Evolutionary conservation across 2,888 invertebrate genomes (phyloP).

Genomic region (Lasioglossum marginatum): DNA sequence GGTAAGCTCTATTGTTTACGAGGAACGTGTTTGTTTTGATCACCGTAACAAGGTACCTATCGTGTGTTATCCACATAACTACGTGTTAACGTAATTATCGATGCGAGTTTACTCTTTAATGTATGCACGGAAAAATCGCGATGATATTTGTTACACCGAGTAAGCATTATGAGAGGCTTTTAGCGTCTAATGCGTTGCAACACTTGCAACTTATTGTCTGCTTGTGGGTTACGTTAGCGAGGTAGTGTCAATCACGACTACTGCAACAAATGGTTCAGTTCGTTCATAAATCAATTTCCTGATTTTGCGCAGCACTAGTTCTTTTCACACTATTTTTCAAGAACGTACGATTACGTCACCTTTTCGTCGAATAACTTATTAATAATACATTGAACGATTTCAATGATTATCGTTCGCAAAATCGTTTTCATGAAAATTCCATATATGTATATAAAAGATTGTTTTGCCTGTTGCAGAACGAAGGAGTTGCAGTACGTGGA

Average conservation of each 20-base stretch:
- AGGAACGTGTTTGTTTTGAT: conserved; percentile 54
- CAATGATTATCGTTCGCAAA: neutral
- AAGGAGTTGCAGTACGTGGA: conserved; percentile 91
- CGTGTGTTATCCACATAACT: conserved; percentile 24
- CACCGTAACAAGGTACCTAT: conserved; percentile 22
- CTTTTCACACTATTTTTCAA: neutral
- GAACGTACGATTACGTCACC: neutral
- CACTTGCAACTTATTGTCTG: conserved; percentile 46
- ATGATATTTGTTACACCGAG: conserved; percentile 45
- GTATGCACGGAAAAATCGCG: conserved; percentile 54
- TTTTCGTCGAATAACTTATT: neutral
- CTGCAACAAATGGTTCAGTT: neutral
- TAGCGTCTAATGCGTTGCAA: conserved; percentile 60
- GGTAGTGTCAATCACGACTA: neutral
- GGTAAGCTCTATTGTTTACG: neutral
- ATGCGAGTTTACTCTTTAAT: conserved; percentile 52
- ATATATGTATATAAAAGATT: conserved; percentile 7
- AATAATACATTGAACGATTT: neutral
- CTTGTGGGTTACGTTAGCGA: conserved; percentile 18
- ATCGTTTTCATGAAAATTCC: neutral
- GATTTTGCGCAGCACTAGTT: neutral
- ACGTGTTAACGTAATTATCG: conserved; percentile 52
- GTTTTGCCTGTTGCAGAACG: conserved; percentile 85
- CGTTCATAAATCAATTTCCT: neutral
- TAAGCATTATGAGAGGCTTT: conserved; percentile 45